Percentiles rank a stretch among this genome's conserved stretches.
Evolutionary conservation across 2,888 invertebrate genomes (phyloP).

Genomic region (Alitta virens): DNA sequence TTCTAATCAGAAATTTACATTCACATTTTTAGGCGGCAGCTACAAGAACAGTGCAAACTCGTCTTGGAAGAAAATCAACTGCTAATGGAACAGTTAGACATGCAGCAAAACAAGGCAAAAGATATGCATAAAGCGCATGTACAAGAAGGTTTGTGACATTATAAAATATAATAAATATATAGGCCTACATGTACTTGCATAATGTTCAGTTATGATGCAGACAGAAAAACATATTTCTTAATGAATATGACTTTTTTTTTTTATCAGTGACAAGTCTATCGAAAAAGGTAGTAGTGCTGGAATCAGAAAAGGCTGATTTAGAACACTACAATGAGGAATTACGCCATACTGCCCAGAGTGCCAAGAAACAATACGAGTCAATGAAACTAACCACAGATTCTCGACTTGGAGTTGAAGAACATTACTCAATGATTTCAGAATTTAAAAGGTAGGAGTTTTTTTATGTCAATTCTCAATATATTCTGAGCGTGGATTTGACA

Average conservation of each 20-base stretch:
- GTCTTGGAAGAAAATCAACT: constrained; percentile 57
- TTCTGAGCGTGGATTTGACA: too few species aligned
- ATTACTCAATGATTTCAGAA: constrained; percentile 19
- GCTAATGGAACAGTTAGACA: constrained; percentile 50
- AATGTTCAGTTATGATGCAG: too few species aligned
- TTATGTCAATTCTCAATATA: not conserved
- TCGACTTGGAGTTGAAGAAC: constrained; percentile 42
- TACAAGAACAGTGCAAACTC: constrained; percentile 53
- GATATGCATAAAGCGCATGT: constrained; percentile 48
- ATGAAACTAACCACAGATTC: constrained; percentile 37
- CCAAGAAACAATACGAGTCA: constrained; percentile 32
- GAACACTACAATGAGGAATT: constrained; percentile 34
- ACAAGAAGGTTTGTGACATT: constrained; percentile 46
- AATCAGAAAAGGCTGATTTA: constrained; percentile 42
- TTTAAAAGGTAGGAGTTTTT: not conserved
- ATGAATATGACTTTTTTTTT: too few species aligned
- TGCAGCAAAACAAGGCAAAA: constrained; percentile 49
- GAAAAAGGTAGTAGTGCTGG: constrained; percentile 39
- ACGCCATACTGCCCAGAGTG: not conserved
- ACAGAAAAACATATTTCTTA: too few species aligned
- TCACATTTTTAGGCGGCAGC: constrained; percentile 45
- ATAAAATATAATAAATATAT: too few species aligned
- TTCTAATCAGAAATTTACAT: too few species aligned
- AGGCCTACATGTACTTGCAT: too few species aligned
- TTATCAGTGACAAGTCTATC: constrained; percentile 42